Evolutionary conservation across 2,797 vertebrate genomes (phyloP).

Genomic region (Gallirallus australis): DNA sequence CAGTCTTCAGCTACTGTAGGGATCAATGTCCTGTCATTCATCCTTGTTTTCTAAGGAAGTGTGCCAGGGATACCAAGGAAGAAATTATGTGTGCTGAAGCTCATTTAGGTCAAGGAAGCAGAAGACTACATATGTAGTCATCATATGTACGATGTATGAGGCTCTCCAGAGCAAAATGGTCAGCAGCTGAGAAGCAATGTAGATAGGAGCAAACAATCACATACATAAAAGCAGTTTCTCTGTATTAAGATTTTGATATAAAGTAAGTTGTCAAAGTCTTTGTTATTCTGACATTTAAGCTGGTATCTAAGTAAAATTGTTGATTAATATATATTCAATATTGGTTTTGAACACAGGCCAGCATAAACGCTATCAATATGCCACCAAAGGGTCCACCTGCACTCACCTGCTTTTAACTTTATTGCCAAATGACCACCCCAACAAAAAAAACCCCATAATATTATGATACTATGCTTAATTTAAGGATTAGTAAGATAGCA

Average conservation of each 20-base stretch:
- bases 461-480: neutral
- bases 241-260: neutral
- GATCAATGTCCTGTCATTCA: neutral
- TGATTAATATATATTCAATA: neutral
- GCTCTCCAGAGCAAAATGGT: neutral
- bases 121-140: neutral
- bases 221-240: fast-evolving
- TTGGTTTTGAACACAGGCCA: neutral
- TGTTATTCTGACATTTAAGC: neutral
- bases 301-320: neutral
- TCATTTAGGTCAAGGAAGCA: neutral
- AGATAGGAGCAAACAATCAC: neutral
- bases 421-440: neutral
- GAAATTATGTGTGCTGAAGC: neutral
- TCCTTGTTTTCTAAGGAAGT: neutral
- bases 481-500: neutral
- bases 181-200: neutral
- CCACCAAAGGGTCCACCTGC: neutral
- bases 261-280: neutral
- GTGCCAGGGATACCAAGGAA: neutral
- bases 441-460: neutral
- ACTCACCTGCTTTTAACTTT: neutral
- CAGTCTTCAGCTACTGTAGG: neutral
- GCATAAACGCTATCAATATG: fast-evolving
- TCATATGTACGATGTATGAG: neutral